Conservation (phyloP, 2,113 vertebrate genomes). For the Tetrao urogallus region DNA sequence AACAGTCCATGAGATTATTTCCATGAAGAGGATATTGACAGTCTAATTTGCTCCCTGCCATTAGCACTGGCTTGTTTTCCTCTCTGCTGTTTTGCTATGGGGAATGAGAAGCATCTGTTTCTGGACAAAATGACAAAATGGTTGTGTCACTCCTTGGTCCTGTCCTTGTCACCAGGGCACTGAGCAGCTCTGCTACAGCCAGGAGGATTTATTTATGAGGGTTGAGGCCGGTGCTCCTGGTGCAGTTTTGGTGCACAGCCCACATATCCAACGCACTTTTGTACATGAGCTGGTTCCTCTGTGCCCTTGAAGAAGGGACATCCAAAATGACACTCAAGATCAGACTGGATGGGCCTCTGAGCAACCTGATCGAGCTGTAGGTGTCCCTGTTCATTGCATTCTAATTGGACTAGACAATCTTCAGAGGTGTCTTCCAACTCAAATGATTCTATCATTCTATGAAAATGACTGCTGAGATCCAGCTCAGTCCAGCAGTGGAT, state of each 20-base stretch:
- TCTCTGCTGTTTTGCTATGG: not conserved
- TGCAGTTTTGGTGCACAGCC: not conserved
- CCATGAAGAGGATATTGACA: not conserved
- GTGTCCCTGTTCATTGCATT: too few relatives aligned
- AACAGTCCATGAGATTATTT: conserved; percentile 31
- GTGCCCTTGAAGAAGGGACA: not conserved
- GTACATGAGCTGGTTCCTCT: not conserved
- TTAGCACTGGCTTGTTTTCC: not conserved
- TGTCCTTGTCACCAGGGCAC: not conserved
- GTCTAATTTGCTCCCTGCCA: conserved; percentile 33
- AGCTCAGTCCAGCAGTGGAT: not conserved
- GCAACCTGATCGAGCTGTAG: too few relatives aligned
- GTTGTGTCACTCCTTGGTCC: not conserved
- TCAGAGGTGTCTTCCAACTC: too few relatives aligned
- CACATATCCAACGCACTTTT: not conserved
- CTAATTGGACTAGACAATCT: too few relatives aligned
- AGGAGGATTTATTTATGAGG: not conserved
- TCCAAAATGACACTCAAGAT: not conserved
- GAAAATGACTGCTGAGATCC: not conserved
- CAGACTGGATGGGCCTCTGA: too few relatives aligned
- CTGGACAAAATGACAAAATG: not conserved
- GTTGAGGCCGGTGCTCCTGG: not conserved
- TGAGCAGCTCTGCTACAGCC: not conserved
- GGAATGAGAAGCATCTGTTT: not conserved
- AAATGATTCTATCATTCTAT: too few relatives aligned